Percentiles rank a stretch among this genome's conserved stretches.
phyloP scores from a whole-genome alignment of 2,797 vertebrate genomes.

The Tragopan temminckii region DNA sequence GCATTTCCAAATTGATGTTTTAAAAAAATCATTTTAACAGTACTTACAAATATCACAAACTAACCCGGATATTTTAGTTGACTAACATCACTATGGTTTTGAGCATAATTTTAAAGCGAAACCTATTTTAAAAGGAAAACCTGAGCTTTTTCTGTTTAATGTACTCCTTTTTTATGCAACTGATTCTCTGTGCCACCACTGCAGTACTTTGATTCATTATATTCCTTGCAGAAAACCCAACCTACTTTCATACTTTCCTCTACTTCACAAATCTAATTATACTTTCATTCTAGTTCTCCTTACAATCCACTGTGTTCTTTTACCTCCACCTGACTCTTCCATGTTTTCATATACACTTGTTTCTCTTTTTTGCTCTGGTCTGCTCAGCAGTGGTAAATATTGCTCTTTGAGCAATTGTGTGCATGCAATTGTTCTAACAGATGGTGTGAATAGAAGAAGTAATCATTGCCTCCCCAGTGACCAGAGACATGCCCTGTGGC shows the following conservation, averaged over 20 bases:
- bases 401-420: accelerated
- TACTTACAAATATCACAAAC: background rate
- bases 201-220: background rate
- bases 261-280: background rate
- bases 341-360: background rate
- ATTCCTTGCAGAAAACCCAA: background rate
- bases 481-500: background rate
- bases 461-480: background rate
- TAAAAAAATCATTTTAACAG: background rate
- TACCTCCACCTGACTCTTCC: background rate
- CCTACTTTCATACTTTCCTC: background rate
- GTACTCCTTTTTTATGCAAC: background rate
- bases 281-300: background rate
- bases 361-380: background rate
- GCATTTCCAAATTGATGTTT: background rate
- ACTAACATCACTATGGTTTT: background rate
- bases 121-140: background rate
- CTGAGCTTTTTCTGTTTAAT: background rate
- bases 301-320: background rate
- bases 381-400: background rate
- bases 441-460: background rate
- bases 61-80: background rate
- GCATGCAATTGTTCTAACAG: background rate
- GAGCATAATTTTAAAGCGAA: background rate
- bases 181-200: background rate